Conservation (phyloP, 2,888 invertebrate species). For the Rapana venosa region DNA sequence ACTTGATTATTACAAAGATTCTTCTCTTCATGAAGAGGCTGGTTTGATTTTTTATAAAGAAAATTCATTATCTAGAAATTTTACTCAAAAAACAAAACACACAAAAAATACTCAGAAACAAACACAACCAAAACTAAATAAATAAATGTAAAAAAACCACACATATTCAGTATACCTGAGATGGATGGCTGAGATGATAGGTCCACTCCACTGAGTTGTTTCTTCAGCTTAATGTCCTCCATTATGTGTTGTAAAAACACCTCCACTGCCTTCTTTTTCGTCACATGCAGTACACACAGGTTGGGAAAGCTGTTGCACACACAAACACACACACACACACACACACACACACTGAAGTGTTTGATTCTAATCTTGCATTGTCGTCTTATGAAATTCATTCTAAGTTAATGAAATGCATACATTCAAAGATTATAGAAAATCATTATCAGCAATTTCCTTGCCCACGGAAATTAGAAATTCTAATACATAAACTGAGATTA, state of each 20-base stretch:
- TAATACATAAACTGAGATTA: too few relatives aligned
- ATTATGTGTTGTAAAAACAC: slow-evolving; percentile 88
- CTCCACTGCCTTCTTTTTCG: slow-evolving; percentile 93
- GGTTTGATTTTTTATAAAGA: too few relatives aligned
- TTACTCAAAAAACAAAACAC: neutral
- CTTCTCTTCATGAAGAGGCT: too few relatives aligned
- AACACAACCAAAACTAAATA: neutral
- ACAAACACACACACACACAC: neutral
- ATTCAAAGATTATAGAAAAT: too few relatives aligned
- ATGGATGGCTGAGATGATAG: slow-evolving; percentile 41
- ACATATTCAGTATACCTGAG: slow-evolving; percentile 42
- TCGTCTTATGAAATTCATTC: too few relatives aligned
- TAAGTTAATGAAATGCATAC: too few relatives aligned
- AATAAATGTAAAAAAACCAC: neutral
- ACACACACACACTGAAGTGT: neutral
- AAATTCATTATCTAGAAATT: too few relatives aligned
- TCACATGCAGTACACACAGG: slow-evolving; percentile 96
- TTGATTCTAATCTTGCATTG: too few relatives aligned
- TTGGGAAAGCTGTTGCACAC: slow-evolving; percentile 85
- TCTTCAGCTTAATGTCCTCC: slow-evolving; percentile 88
- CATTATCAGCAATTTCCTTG: too few relatives aligned
- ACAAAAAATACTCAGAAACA: neutral
- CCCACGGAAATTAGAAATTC: too few relatives aligned
- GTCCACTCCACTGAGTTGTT: slow-evolving; percentile 75
- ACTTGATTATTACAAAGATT: too few relatives aligned